These are phyloP conservation scores for Colistium nudipinnis DNA, from an alignment of 2,113 vertebrate genomes.

Conservation along the genomic window DNA sequence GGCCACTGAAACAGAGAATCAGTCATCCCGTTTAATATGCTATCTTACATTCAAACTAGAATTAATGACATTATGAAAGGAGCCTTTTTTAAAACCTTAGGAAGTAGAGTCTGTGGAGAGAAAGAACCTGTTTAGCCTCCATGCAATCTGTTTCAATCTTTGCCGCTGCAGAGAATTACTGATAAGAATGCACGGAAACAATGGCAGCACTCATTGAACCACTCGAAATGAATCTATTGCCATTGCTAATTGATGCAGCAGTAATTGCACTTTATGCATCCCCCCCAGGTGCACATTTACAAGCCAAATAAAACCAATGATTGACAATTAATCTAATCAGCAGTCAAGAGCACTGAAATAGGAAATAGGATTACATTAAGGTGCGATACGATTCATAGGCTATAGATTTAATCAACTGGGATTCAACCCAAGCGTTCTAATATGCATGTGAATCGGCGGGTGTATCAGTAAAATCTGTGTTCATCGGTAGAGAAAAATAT, in stretches of 20 bases:
- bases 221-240: slow-evolving; percentile 31
- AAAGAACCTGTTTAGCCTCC: slow-evolving; percentile 19
- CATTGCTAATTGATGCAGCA: slow-evolving; percentile 11
- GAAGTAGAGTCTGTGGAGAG: not conserved
- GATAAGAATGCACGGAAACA: slow-evolving; percentile 43
- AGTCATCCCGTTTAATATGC: slow-evolving; percentile 9
- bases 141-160: not conserved
- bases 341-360: slow-evolving; percentile 6
- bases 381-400: slow-evolving; percentile 43
- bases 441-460: slow-evolving; percentile 58
- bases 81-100: slow-evolving; percentile 29
- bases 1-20: slow-evolving; percentile 17
- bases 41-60: slow-evolving; percentile 32
- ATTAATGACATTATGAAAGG: slow-evolving; percentile 24
- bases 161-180: slow-evolving; percentile 11
- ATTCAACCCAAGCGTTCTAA: slow-evolving; percentile 38
- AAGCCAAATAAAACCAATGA: slow-evolving; percentile 43
- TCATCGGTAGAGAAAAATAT: slow-evolving; percentile 22
- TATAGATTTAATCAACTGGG: slow-evolving; percentile 44
- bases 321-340: slow-evolving; percentile 52
- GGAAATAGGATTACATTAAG: slow-evolving; percentile 26
- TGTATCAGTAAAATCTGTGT: slow-evolving; percentile 39
- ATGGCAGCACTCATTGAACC: slow-evolving; percentile 7
- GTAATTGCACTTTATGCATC: slow-evolving; percentile 40
- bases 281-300: slow-evolving; percentile 34